A percentile compares a stretch with the other conserved stretches of the same genome.
phyloP scores from a whole-genome alignment of 2,113 vertebrate species.

The Pollimyrus isidori region DNA sequence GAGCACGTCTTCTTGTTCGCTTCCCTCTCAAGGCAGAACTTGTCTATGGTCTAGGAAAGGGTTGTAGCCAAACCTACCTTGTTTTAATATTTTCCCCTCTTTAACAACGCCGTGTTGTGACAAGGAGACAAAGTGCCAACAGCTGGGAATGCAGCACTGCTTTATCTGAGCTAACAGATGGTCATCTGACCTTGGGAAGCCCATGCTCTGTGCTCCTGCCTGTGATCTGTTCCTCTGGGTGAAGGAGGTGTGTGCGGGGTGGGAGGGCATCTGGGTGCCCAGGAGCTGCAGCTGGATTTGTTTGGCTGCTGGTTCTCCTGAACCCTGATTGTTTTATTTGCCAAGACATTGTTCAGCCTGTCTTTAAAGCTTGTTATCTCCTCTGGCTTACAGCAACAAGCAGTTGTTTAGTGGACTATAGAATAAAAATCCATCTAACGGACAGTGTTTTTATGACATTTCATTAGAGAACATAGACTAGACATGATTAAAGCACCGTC shows the following conservation, averaged over 20 bases:
- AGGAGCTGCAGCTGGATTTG: background rate
- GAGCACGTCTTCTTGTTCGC: background rate
- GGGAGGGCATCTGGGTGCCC: background rate
- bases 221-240: slow-evolving; percentile 11
- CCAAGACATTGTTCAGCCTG: background rate
- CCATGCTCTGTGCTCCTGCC: slow-evolving; percentile 34
- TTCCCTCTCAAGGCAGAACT: background rate
- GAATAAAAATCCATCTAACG: background rate
- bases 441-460: background rate
- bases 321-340: background rate
- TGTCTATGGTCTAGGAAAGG: background rate
- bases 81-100: slow-evolving; percentile 38
- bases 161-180: slow-evolving; percentile 32
- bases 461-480: background rate
- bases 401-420: background rate
- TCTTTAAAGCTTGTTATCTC: background rate
- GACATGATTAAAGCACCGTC: background rate
- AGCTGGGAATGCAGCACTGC: slow-evolving; percentile 41
- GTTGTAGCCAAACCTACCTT: background rate
- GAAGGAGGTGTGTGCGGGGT: slow-evolving; percentile 12
- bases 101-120: slow-evolving; percentile 24
- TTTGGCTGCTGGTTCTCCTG: background rate
- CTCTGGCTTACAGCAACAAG: background rate
- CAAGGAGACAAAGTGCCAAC: slow-evolving; percentile 34
- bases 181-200: slow-evolving; percentile 31